These are phyloP conservation scores for Eptatretus burgeri DNA, from an alignment of 2,113 vertebrate species.

Conservation along the genomic window DNA sequence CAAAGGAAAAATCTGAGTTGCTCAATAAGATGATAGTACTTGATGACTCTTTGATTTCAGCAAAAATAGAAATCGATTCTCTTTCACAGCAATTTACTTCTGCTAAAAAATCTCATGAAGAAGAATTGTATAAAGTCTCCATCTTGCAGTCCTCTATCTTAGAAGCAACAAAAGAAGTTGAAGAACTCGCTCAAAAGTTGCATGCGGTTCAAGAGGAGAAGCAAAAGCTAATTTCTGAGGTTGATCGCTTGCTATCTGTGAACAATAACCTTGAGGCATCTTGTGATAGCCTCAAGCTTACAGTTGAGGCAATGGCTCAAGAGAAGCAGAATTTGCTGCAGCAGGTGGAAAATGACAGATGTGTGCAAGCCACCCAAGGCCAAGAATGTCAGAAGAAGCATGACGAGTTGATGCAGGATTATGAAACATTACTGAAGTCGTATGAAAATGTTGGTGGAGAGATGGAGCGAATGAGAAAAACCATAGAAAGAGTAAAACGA, in stretches of 20 bases:
- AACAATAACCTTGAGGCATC: constrained; percentile 40
- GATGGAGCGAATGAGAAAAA: constrained; percentile 38
- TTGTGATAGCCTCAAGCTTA: constrained; percentile 48
- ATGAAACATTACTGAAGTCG: constrained; percentile 60
- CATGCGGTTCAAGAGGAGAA: constrained; percentile 23
- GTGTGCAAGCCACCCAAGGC: constrained; percentile 18
- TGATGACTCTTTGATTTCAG: not conserved
- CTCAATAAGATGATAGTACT: not conserved
- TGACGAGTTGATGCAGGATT: constrained; percentile 45
- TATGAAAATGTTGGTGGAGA: constrained; percentile 81
- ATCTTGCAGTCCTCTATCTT: constrained; percentile 21
- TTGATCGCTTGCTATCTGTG: constrained; percentile 32
- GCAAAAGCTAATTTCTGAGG: constrained; percentile 30
- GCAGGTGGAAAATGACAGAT: constrained; percentile 25
- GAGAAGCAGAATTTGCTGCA: constrained; percentile 35
- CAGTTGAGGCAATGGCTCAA: constrained; percentile 25
- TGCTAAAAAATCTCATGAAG: constrained; percentile 17
- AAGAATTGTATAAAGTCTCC: constrained; percentile 21
- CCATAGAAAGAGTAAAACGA: constrained; percentile 40
- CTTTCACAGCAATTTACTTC: constrained; percentile 32
- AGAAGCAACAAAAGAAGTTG: constrained; percentile 19
- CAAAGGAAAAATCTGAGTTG: not conserved
- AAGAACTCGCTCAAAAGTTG: constrained; percentile 18
- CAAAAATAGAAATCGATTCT: constrained; percentile 10
- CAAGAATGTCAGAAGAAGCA: constrained; percentile 40